Evolutionary conservation across 2,888 invertebrate genomes (phyloP).

Genomic region (Miltochrista miniata): DNA sequence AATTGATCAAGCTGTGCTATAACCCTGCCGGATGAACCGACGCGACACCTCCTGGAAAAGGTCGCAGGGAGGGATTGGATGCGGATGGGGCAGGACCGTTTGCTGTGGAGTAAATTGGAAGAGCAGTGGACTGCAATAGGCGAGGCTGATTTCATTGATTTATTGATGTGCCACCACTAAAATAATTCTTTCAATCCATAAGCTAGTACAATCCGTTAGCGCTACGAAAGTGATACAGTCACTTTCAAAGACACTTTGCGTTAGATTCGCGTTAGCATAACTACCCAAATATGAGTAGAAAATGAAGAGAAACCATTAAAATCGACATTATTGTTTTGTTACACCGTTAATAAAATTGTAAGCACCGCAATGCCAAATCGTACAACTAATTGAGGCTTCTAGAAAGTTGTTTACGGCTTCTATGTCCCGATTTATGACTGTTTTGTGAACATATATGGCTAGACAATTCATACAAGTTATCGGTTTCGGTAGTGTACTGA

Average conservation of each 20-base stretch:
- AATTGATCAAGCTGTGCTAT: too few species aligned
- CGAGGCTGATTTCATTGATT: too few species aligned
- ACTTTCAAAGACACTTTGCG: not conserved
- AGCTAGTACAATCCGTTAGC: not conserved
- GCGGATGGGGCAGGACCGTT: too few species aligned
- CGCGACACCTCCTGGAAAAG: too few species aligned
- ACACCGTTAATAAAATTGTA: slow-evolving; percentile 10
- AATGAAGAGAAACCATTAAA: not conserved
- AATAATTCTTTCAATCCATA: too few species aligned
- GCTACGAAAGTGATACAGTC: not conserved
- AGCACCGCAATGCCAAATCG: slow-evolving; percentile 7
- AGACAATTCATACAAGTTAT: slow-evolving; percentile 15
- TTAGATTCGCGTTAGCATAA: not conserved
- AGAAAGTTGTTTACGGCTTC: slow-evolving; percentile 22
- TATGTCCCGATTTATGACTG: slow-evolving; percentile 13
- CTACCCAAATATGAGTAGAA: not conserved
- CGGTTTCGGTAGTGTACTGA: slow-evolving; percentile 2
- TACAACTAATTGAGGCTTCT: slow-evolving; percentile 12
- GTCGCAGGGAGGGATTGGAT: too few species aligned
- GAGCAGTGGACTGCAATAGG: too few species aligned
- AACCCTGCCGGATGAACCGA: too few species aligned
- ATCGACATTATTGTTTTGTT: slow-evolving; percentile 7
- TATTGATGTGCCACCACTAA: too few species aligned
- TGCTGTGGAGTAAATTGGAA: too few species aligned
- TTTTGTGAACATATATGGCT: slow-evolving; percentile 5